phyloP scores from a whole-genome alignment of 2,888 invertebrate genomes.

The Polyommatus iphigenia region DNA sequence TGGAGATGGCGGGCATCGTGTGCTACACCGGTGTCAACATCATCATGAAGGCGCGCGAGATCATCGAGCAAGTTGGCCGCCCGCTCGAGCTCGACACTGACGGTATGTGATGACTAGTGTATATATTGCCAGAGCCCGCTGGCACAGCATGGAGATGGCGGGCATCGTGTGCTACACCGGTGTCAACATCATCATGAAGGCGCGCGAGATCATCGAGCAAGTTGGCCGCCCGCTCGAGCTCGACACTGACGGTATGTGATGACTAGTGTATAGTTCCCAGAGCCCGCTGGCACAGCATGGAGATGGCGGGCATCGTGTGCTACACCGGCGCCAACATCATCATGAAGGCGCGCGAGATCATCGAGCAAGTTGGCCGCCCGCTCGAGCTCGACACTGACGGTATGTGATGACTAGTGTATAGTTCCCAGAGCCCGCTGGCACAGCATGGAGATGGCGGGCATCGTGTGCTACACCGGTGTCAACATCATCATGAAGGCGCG shows the following conservation, averaged over 20 bases:
- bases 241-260: conserved; percentile 93
- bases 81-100: conserved; percentile 94
- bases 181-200: conserved; percentile 96
- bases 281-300: too few relatives aligned
- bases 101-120: conserved; percentile 81
- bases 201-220: conserved; percentile 97
- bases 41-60: conserved; percentile 96
- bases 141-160: conserved; percentile 99
- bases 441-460: conserved; percentile 99
- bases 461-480: conserved; percentile 98
- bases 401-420: neutral
- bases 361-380: too few relatives aligned
- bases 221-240: conserved; percentile 95
- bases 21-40: conserved; percentile 99
- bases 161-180: conserved; percentile 99
- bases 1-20: conserved; percentile 99
- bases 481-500: conserved; percentile 97
- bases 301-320: too few relatives aligned
- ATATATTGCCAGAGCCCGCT: conserved; percentile 87
- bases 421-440: conserved; percentile 93
- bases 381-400: too few relatives aligned
- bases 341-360: too few relatives aligned
- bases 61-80: conserved; percentile 95
- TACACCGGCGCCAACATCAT: too few relatives aligned
- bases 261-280: neutral